Evolutionary conservation across 2,888 invertebrate genomes (phyloP).

Genomic region (Embidobia sp.): DNA sequence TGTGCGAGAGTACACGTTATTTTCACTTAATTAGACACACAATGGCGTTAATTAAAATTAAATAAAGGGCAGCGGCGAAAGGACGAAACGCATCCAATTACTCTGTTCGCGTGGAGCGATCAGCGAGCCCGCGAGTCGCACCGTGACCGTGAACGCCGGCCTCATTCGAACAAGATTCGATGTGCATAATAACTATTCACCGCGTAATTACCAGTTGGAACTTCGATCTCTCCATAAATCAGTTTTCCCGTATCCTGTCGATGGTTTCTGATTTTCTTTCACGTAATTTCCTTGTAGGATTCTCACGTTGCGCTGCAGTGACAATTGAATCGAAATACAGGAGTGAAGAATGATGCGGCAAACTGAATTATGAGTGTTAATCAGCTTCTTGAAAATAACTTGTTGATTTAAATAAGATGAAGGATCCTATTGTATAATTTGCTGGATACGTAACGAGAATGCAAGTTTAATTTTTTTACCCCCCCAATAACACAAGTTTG

Average conservation of each 20-base stretch:
- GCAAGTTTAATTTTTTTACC: no score
- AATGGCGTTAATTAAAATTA: slow-evolving; percentile 44
- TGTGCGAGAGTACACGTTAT: slow-evolving; percentile 15
- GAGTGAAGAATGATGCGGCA: neutral
- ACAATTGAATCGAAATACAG: slow-evolving; percentile 1
- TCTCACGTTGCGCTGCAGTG: neutral
- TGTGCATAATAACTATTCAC: slow-evolving; percentile 38
- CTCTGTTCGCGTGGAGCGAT: slow-evolving; percentile 7
- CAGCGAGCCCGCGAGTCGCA: slow-evolving; percentile 31
- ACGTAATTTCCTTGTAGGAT: no score
- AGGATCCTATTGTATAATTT: neutral
- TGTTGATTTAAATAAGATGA: neutral
- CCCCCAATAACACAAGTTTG: no score
- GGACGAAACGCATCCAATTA: slow-evolving; percentile 29
- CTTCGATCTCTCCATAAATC: slow-evolving; percentile 47
- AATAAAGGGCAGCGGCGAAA: slow-evolving; percentile 42
- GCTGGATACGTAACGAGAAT: no score
- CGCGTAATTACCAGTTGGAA: slow-evolving; percentile 35
- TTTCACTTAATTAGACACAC: slow-evolving; percentile 44
- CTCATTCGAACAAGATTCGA: slow-evolving; percentile 31
- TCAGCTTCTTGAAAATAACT: neutral
- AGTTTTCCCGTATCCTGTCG: slow-evolving; percentile 4
- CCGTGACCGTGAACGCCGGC: slow-evolving; percentile 49
- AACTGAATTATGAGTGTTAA: slow-evolving; percentile 16
- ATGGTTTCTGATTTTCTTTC: no score